These are phyloP conservation scores for Nylanderia fulva DNA, from an alignment of 1,140 invertebrate species.

Conservation along the genomic window DNA sequence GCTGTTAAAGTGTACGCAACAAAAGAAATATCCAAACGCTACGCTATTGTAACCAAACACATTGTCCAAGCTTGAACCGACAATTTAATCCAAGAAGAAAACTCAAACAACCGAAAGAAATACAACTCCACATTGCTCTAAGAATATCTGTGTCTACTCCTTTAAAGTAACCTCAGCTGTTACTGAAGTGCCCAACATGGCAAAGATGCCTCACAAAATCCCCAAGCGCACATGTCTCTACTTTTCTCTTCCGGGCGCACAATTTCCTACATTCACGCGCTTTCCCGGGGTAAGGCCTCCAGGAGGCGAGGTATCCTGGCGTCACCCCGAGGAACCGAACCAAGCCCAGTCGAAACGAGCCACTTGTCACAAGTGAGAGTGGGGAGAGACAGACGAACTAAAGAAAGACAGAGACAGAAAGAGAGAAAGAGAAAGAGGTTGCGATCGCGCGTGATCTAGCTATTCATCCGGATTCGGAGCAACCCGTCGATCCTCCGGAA, in stretches of 20 bases:
- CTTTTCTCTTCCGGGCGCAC: not conserved
- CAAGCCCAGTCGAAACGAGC: slow-evolving; percentile 27
- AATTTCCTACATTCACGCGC: not conserved
- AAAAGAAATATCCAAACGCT: not conserved
- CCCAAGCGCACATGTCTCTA: slow-evolving; percentile 2
- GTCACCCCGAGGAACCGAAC: not conserved
- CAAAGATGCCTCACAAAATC: not conserved
- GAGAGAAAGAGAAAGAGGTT: too few species aligned
- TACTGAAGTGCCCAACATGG: slow-evolving; percentile 20
- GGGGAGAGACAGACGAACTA: not conserved
- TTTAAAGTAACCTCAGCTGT: slow-evolving; percentile 24
- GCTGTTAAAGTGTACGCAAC: not conserved
- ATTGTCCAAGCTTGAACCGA: not conserved
- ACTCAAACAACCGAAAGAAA: not conserved
- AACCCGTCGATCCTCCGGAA: not conserved
- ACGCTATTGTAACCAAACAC: not conserved
- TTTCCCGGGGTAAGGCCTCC: not conserved
- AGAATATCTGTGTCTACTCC: not conserved
- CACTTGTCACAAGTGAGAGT: not conserved
- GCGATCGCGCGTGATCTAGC: not conserved
- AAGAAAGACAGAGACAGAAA: not conserved
- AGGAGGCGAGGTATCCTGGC: not conserved
- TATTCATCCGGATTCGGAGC: not conserved
- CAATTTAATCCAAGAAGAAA: not conserved
- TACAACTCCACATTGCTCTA: not conserved